phyloP scores from a whole-genome alignment of 2,113 vertebrate species.

The Odocoileus virginianus region DNA sequence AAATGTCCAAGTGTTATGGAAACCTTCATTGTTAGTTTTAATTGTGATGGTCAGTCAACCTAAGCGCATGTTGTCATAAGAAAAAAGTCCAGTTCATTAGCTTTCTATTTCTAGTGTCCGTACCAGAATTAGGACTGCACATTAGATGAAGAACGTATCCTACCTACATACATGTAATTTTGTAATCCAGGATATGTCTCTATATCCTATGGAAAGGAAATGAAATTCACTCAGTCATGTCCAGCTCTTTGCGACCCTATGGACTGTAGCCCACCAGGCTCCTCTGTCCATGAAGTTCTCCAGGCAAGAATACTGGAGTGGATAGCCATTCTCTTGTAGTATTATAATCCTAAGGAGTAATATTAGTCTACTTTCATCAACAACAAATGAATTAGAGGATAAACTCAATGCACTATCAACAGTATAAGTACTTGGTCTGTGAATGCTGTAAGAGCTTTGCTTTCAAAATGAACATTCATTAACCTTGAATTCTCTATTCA shows the following conservation, averaged over 20 bases:
- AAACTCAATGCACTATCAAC: neutral
- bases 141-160: neutral
- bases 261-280: neutral
- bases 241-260: neutral
- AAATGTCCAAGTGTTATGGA: neutral
- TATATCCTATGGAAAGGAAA: neutral
- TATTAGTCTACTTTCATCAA: neutral
- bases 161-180: neutral
- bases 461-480: slow-evolving; percentile 11
- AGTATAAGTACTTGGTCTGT: neutral
- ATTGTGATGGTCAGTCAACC: neutral
- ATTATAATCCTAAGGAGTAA: slow-evolving; percentile 4
- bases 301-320: neutral
- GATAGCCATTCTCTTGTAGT: neutral
- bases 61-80: neutral
- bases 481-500: neutral
- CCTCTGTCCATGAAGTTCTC: neutral
- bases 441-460: neutral
- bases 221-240: neutral
- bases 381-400: neutral
- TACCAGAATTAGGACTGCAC: neutral
- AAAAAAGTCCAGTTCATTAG: neutral
- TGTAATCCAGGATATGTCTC: neutral
- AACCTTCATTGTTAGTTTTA: neutral
- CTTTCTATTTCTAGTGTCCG: neutral